Percentiles rank a stretch among this genome's conserved stretches.
Evolutionary conservation across 2,888 invertebrate genomes (phyloP).

Genomic region (Noctua fimbriata): DNA sequence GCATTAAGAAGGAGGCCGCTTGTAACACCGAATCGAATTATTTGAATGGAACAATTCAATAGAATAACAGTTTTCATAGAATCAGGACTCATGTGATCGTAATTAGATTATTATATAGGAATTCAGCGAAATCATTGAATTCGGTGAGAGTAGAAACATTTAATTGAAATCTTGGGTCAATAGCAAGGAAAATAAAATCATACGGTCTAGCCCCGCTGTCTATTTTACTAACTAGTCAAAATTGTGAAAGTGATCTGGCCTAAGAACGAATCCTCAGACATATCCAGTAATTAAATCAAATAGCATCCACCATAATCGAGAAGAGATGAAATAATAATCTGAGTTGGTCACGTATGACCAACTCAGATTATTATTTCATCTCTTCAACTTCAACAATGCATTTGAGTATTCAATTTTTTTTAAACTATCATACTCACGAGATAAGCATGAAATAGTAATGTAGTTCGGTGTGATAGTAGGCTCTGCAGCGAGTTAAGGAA

Average conservation of each 20-base stretch:
- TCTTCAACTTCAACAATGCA: not conserved
- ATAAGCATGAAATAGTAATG: not conserved
- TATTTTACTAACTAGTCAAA: no score
- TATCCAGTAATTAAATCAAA: no score
- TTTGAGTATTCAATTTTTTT: not conserved
- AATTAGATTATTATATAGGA: not conserved
- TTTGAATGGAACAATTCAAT: constrained; percentile 1
- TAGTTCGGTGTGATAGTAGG: constrained; percentile 78
- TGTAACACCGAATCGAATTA: constrained; percentile 76
- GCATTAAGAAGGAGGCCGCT: constrained; percentile 76
- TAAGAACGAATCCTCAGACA: no score
- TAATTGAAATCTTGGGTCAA: not conserved
- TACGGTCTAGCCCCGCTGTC: not conserved
- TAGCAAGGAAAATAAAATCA: not conserved
- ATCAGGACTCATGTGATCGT: not conserved
- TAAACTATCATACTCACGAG: not conserved
- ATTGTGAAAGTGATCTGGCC: no score
- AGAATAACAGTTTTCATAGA: not conserved
- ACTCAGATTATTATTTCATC: not conserved
- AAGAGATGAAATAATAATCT: no score
- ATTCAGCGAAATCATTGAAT: not conserved
- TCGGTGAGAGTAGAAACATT: not conserved
- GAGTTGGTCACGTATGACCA: no score
- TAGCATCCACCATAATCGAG: not conserved
- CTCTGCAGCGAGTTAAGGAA: constrained; percentile 79